Evolutionary conservation across 1,140 invertebrate genomes (phyloP).

Genomic region (Caenorhabditis remanei): DNA sequence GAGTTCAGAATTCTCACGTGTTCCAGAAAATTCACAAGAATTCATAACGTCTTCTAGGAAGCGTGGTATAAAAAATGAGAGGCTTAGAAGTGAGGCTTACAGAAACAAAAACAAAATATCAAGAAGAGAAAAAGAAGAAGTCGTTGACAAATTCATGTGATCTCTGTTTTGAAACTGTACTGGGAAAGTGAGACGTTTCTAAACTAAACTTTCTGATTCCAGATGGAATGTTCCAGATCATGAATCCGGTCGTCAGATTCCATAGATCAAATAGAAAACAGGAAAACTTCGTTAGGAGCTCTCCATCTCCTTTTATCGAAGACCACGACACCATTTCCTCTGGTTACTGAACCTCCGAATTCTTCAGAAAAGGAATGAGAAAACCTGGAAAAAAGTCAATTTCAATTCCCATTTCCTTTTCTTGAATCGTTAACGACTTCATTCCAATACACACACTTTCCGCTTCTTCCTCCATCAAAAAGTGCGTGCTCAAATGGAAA

Average conservation of each 20-base stretch:
- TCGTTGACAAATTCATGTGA: background rate
- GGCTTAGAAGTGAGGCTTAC: background rate
- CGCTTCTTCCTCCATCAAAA: background rate
- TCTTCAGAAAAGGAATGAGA: too few relatives aligned
- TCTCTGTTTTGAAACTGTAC: background rate
- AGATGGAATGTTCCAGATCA: too few relatives aligned
- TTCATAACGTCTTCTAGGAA: background rate
- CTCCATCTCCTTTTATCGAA: too few relatives aligned
- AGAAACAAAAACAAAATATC: background rate
- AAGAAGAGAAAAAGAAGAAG: background rate
- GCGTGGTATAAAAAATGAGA: conserved; percentile 30
- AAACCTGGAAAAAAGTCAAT: conserved; percentile 8
- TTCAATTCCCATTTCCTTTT: background rate
- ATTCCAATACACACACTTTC: background rate
- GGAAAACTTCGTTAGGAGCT: background rate
- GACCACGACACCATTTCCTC: too few relatives aligned
- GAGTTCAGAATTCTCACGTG: too few relatives aligned
- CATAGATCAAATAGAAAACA: background rate
- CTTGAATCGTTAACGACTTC: conserved; percentile 17
- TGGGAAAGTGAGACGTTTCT: background rate
- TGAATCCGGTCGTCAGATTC: too few relatives aligned
- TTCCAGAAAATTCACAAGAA: background rate
- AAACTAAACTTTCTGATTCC: too few relatives aligned
- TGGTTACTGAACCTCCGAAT: too few relatives aligned
- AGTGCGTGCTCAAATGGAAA: conserved; percentile 21